phyloP scores from a whole-genome alignment of 2,113 vertebrate species.

The Ovis canadensis region DNA sequence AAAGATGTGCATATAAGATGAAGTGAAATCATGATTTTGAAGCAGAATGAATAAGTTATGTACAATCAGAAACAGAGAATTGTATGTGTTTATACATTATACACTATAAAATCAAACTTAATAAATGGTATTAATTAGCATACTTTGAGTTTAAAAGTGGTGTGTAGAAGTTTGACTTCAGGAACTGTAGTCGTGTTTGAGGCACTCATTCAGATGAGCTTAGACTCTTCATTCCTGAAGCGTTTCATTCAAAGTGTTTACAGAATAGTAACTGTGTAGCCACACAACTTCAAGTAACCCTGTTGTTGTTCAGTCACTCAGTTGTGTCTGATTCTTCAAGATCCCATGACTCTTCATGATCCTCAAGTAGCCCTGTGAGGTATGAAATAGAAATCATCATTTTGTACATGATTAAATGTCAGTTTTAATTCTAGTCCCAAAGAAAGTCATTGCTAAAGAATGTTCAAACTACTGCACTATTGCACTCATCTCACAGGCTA shows the following conservation, averaged over 20 bases:
- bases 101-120: not conserved
- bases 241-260: not conserved
- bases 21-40: not conserved
- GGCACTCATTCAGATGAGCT: not conserved
- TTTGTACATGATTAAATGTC: not conserved
- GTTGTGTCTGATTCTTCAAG: not conserved
- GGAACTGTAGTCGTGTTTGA: accelerated
- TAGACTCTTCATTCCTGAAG: not conserved
- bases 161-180: accelerated
- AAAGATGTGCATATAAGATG: not conserved
- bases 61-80: not conserved
- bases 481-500: not conserved
- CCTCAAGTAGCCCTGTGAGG: not conserved
- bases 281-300: not conserved
- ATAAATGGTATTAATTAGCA: not conserved
- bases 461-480: accelerated
- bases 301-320: not conserved
- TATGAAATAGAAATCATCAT: not conserved
- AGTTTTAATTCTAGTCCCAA: not conserved
- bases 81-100: not conserved
- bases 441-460: not conserved
- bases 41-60: not conserved
- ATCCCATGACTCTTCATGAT: not conserved
- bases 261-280: not conserved
- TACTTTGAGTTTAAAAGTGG: not conserved